A percentile compares a stretch with the other conserved stretches of the same genome.
Evolutionary conservation across 2,888 invertebrate genomes (phyloP).

Genomic region (Crepidodera aurea): DNA sequence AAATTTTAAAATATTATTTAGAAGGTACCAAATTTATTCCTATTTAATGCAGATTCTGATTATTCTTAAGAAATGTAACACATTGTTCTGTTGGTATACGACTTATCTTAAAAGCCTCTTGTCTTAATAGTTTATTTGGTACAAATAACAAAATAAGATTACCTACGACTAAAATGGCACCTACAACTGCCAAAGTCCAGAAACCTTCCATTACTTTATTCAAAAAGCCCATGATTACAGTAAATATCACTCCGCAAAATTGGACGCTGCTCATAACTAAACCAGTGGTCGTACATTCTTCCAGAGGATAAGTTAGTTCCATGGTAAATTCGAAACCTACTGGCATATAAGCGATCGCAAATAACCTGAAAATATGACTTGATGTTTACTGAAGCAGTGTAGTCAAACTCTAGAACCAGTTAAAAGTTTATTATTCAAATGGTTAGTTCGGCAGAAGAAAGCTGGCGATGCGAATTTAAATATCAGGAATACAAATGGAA

Average conservation of each 20-base stretch:
- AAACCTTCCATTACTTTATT: slow-evolving; percentile 43
- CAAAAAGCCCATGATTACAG: slow-evolving; percentile 31
- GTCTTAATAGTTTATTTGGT: slow-evolving; percentile 45
- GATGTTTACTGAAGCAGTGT: no score
- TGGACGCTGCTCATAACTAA: slow-evolving; percentile 42
- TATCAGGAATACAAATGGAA: no score
- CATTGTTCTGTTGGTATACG: no score
- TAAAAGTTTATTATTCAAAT: no score
- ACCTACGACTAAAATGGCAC: slow-evolving; percentile 42
- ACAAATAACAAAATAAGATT: slow-evolving; percentile 43
- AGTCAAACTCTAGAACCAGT: no score
- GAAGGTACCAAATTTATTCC: no score
- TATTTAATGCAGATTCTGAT: no score
- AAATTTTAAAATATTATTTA: no score
- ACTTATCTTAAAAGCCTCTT: slow-evolving; percentile 45
- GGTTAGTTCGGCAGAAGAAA: no score
- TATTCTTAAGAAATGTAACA: no score
- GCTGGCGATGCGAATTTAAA: no score
- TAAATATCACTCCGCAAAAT: slow-evolving; percentile 37
- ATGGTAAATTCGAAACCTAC: slow-evolving; percentile 46
- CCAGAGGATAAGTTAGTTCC: slow-evolving; percentile 45
- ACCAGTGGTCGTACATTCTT: slow-evolving; percentile 44
- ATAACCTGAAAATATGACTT: slow-evolving; percentile 38
- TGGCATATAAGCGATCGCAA: slow-evolving; percentile 44
- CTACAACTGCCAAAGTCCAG: slow-evolving; percentile 45